These are phyloP conservation scores for Nymphalis c-album DNA, from an alignment of 2,888 invertebrate genomes.

Conservation along the genomic window DNA sequence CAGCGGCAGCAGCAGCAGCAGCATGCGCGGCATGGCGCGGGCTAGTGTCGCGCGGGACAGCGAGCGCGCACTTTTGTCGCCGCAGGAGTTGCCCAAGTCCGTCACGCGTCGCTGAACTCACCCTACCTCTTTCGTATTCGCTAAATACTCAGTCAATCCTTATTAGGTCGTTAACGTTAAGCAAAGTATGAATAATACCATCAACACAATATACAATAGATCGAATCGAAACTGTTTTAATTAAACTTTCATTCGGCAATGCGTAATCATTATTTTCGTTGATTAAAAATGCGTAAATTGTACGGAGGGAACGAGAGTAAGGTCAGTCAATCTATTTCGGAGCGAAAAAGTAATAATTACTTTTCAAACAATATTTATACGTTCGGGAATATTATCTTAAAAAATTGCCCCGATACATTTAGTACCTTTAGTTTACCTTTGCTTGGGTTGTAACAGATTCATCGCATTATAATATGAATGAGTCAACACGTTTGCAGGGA, in stretches of 20 bases:
- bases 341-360: not conserved
- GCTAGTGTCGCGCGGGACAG: constrained; percentile 46
- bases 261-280: not conserved
- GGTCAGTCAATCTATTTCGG: not conserved
- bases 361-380: not conserved
- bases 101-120: constrained; percentile 51
- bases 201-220: constrained; percentile 10
- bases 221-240: constrained; percentile 1
- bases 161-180: constrained; percentile 16
- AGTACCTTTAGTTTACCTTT: too few species aligned
- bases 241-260: constrained; percentile 6
- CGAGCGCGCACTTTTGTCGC: constrained; percentile 67
- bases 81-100: constrained; percentile 59
- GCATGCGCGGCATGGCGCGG: constrained; percentile 68
- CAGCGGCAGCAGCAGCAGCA: constrained; percentile 49
- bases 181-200: constrained; percentile 14
- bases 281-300: not conserved
- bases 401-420: too few species aligned
- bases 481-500: too few species aligned
- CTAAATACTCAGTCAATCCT: constrained; percentile 29
- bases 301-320: not conserved
- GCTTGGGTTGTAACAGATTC: too few species aligned
- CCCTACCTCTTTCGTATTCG: constrained; percentile 31
- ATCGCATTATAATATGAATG: too few species aligned
- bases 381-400: not conserved